phyloP scores from a whole-genome alignment of 1,140 invertebrate genomes.

The Orius insidiosus region DNA sequence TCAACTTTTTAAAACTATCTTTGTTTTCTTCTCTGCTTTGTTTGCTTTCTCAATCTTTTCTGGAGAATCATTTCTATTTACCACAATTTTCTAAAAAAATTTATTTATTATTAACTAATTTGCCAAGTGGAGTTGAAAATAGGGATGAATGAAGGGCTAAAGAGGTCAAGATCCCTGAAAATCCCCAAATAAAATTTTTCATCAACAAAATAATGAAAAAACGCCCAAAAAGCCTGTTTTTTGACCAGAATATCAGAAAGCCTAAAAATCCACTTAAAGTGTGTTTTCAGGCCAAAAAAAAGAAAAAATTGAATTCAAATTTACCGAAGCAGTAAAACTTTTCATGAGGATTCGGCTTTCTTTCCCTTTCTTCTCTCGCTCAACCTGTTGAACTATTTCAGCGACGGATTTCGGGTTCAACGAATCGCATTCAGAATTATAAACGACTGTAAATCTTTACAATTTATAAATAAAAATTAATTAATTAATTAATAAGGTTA shows the following conservation, averaged over 20 bases:
- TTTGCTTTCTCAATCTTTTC: slow-evolving; percentile 28
- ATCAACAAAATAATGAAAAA: no score
- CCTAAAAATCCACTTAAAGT: no score
- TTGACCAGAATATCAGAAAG: no score
- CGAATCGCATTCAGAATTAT: slow-evolving; percentile 34
- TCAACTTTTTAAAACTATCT: slow-evolving; percentile 25
- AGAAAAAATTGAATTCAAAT: slow-evolving; percentile 11
- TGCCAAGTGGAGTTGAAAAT: not conserved
- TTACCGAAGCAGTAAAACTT: not conserved
- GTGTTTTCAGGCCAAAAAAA: no score
- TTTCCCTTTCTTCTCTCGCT: slow-evolving; percentile 28
- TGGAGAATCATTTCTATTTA: slow-evolving; percentile 25
- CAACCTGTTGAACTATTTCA: slow-evolving; percentile 29
- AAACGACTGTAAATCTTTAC: slow-evolving; percentile 27
- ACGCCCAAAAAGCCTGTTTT: no score
- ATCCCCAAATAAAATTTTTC: no score
- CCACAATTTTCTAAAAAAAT: slow-evolving; percentile 22
- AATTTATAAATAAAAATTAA: not conserved
- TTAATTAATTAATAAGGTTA: slow-evolving; percentile 9
- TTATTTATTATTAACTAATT: not conserved
- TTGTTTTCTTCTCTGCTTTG: slow-evolving; percentile 25
- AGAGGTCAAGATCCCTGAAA: no score
- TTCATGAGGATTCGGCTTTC: slow-evolving; percentile 20
- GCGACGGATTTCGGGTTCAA: slow-evolving; percentile 25
- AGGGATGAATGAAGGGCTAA: no score